Base-by-base conservation (phyloP, 2,888 invertebrate species). In the Eledone cirrhosa region DNA sequence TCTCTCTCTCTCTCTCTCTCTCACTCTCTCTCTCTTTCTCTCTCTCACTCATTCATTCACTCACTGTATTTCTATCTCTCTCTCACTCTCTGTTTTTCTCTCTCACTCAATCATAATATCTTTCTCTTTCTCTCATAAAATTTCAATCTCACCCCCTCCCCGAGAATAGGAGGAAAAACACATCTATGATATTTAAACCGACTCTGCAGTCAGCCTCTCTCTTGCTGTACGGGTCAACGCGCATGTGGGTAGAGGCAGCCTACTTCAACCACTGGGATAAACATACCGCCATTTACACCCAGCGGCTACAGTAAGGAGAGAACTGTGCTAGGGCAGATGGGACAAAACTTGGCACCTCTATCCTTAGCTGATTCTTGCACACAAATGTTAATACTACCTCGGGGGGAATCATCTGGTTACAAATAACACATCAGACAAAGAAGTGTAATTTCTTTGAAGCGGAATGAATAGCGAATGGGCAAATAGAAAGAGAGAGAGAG, bases 371-470 rank as follows among this genome's bases (percentile, higher is more conserved):
- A 19, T 27, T 48, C 76, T 48, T 22, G 41, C 76, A 29, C 27
- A 33, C 76, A 76, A 78, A 78, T 78, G 78, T 78, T 78, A 78
- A 78, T 78, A 48, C 72, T 65, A 59, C 76, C 75, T 77, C 48
- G 22, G 27, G 79, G 53, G 77, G 33, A 77, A 22, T 24, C 29
- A 76, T 24, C n/a, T n/a, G 29, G 48, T 48, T 48, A 76, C 76
- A 76, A 76, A 76, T 48, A 76, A 76, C 76, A 76, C 48, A 48
- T 76, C 24, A 76, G 27, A 76, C 76, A 76, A 48, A 76, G 76
- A 27, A 27, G 24, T 19, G 27, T 47, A 24, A 22, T 76, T 76
- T 27, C 76, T 76, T 76, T 76, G 76, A 76, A 27, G 76, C 76
- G 76, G 33, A 76, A 76, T 29, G 48, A 48, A 48, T 48, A 2